Evolutionary conservation across 2,797 vertebrate species (phyloP), one percentile per base, ranked within the genome.

Genomic region (Aplochiton taeniatus): DNA sequence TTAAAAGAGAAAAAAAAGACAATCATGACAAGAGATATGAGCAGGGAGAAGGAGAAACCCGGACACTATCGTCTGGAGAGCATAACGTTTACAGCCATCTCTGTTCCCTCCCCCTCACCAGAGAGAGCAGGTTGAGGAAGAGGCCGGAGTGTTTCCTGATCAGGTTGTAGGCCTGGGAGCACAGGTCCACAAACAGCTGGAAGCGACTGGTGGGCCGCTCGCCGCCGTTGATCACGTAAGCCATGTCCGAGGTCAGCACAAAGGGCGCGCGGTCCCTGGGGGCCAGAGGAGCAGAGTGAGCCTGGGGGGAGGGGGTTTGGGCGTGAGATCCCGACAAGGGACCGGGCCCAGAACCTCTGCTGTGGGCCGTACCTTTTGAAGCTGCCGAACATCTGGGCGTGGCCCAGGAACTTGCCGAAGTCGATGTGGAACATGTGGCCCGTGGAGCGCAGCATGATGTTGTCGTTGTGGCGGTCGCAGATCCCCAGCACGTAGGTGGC

Each of bases 361-460:
- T 6, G 31, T 6, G 31, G 31, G 31, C 11, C 31, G 80, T 87
- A 97, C 98, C 98, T 98, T 91, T 95, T 99, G 80, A 99, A 98
- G 89, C 92, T 97, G 68, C 98, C 98, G 73, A 99, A 97, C 96
- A 98, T 99, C 77, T 99, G 98, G 0, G 98, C 96, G 46, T 98
- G 97, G 56, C 98, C 98, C 80, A 99, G 69, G 85, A 99, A 99
- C 78, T 98, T 99, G 44, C 98, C 96, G 0, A 99, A 99, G 87
- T 99, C 98, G 11, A 99, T 99, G 86, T 99, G 98, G 87, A 99
- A 99, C 96, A 99, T 99, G 79, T 99, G 98, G 31, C 98, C 97
- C 0, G 95, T 97, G 88, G 94, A 95, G 75, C 96, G 94, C 61
- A 99, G 94, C 98, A 99, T 99, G 72, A 99, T 99, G 81, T 99